phyloP scores from a whole-genome alignment of 2,888 invertebrate species.

The Lasioglossum morio region DNA sequence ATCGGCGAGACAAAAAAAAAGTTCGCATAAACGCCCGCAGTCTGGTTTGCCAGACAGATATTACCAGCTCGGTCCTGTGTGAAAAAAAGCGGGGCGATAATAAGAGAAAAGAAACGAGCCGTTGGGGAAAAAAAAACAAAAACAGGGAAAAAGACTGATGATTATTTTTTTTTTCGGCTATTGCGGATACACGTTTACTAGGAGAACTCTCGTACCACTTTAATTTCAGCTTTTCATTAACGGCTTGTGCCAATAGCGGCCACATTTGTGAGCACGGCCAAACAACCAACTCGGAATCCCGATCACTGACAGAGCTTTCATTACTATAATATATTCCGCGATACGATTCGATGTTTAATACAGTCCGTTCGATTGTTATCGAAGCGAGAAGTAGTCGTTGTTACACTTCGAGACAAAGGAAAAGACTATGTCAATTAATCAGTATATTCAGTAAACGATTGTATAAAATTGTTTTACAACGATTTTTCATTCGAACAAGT shows the following conservation, averaged over 20 bases:
- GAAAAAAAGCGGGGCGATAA: background rate
- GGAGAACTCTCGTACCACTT: constrained; percentile 22
- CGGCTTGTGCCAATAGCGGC: constrained; percentile 38
- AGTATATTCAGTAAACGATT: background rate
- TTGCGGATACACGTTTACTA: constrained; percentile 19
- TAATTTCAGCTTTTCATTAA: constrained; percentile 59
- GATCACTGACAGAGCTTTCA: constrained; percentile 21
- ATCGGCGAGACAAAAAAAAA: background rate
- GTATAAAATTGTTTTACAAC: background rate
- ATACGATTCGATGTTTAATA: background rate
- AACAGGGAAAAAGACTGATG: background rate
- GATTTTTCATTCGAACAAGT: background rate
- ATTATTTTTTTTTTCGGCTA: constrained; percentile 20
- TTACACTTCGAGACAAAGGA: background rate
- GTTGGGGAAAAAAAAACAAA: background rate
- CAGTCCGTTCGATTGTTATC: background rate
- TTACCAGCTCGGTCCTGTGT: background rate
- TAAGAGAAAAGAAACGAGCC: background rate
- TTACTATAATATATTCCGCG: constrained; percentile 30
- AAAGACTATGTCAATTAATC: background rate
- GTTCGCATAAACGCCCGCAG: background rate
- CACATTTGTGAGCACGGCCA: constrained; percentile 30
- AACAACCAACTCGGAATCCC: constrained; percentile 28
- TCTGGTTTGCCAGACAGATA: background rate
- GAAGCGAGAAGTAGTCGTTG: background rate